These are phyloP conservation scores for Dicrostonyx torquatus DNA, from an alignment of 2,797 vertebrate genomes.

Conservation along the genomic window DNA sequence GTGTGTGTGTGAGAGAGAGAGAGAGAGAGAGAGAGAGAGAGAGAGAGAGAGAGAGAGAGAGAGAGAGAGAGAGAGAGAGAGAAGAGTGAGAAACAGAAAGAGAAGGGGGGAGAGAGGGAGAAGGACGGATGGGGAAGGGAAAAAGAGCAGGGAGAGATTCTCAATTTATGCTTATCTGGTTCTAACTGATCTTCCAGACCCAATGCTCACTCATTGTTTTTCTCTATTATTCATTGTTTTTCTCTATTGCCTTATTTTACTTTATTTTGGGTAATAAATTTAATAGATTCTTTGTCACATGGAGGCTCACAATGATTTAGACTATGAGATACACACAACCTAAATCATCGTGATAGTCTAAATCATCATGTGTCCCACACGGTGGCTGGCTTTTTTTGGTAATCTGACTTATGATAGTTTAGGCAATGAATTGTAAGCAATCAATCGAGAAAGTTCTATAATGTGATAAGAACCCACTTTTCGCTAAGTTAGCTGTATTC, in stretches of 20 bases:
- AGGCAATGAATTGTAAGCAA: neutral
- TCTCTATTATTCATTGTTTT: neutral
- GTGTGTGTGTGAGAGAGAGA: too few relatives aligned
- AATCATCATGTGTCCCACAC: neutral
- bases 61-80: too few relatives aligned
- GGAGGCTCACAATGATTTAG: neutral
- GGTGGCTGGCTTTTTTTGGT: neutral
- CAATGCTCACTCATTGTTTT: neutral
- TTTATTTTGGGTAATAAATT: constrained; percentile 13
- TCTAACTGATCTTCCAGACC: neutral
- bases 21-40: neutral
- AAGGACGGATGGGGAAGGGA: too few relatives aligned
- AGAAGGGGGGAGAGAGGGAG: too few relatives aligned
- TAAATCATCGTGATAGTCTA: neutral
- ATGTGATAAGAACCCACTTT: constrained; percentile 3
- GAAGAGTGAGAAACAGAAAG: too few relatives aligned
- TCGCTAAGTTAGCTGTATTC: neutral
- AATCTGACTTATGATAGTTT: constrained; percentile 12
- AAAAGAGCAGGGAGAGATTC: neutral
- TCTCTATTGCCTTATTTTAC: neutral
- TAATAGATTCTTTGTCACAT: constrained; percentile 2
- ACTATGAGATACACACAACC: neutral
- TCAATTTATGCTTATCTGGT: neutral
- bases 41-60: neutral
- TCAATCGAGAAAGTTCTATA: neutral